Percentiles rank a stretch among this genome's conserved stretches.
These are phyloP conservation scores for Trichacis sp. DNA, from an alignment of 2,888 invertebrate genomes.

Conservation along the genomic window DNA sequence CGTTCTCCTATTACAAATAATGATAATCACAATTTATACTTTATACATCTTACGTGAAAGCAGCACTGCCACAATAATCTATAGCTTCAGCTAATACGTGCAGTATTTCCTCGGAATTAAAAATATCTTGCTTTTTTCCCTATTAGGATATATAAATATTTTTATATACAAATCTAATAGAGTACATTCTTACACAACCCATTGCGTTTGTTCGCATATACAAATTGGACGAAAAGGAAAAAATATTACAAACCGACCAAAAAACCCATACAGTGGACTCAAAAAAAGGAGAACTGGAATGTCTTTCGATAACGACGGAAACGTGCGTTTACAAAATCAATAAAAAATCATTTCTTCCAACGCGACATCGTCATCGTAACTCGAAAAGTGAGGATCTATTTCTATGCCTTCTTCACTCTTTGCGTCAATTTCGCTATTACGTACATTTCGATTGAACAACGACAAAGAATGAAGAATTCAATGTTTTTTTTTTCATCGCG, in stretches of 20 bases:
- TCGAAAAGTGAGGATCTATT: not conserved
- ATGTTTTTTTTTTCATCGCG: not conserved
- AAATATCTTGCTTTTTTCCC: slow-evolving; percentile 4
- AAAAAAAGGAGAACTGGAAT: not conserved
- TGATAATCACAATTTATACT: slow-evolving; percentile 9
- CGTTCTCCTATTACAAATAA: slow-evolving; percentile 16
- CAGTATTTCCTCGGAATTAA: slow-evolving; percentile 1
- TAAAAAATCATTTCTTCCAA: not conserved
- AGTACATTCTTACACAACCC: not conserved
- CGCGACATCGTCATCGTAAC: not conserved
- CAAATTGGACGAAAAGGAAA: not conserved
- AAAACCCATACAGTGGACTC: not conserved
- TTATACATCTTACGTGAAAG: not conserved
- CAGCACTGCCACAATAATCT: not conserved
- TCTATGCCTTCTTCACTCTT: not conserved
- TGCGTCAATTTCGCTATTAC: not conserved
- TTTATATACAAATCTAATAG: slow-evolving; percentile 1
- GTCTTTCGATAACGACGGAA: not conserved
- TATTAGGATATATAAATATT: not conserved
- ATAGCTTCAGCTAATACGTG: slow-evolving; percentile 3
- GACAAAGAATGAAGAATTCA: not conserved
- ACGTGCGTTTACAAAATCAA: not conserved
- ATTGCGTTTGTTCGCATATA: not conserved
- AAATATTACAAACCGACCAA: not conserved
- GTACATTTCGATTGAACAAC: not conserved